A percentile compares a stretch with the other conserved stretches of the same genome.
These are phyloP conservation scores for Caranx melampygus DNA, from an alignment of 2,113 vertebrate species.

Conservation along the genomic window DNA sequence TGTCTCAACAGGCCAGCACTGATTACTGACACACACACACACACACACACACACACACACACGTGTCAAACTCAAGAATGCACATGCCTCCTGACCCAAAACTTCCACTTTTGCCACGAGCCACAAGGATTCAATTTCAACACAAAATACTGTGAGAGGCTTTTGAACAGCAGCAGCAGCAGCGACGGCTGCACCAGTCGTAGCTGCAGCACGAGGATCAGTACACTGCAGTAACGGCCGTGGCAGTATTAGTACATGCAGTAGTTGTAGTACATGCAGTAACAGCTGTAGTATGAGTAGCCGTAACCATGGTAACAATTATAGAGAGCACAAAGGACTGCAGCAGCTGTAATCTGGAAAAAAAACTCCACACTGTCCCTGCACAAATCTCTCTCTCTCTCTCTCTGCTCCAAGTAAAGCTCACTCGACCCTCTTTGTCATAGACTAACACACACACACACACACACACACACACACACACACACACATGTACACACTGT, in stretches of 20 bases:
- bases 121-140: conserved; percentile 5
- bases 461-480: conserved; percentile 7
- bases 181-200: not conserved
- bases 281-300: not conserved
- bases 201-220: not conserved
- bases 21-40: conserved; percentile 32
- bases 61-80: conserved; percentile 33
- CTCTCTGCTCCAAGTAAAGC: conserved; percentile 26
- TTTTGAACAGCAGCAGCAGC: not conserved
- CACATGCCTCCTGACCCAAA: conserved; percentile 36
- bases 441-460: not conserved
- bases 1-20: conserved; percentile 57
- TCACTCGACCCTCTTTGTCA: not conserved
- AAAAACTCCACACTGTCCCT: conserved; percentile 16
- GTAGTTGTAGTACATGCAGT: not conserved
- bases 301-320: conserved; percentile 48
- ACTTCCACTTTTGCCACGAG: conserved; percentile 12
- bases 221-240: not conserved
- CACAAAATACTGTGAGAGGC: not conserved
- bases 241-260: not conserved
- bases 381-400: conserved; percentile 12
- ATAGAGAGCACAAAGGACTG: conserved; percentile 6
- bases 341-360: conserved; percentile 45
- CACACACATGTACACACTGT: not conserved
- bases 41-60: conserved; percentile 4